These are phyloP conservation scores for Eupithecia exiguata DNA, from an alignment of 2,888 invertebrate species.

Conservation along the genomic window DNA sequence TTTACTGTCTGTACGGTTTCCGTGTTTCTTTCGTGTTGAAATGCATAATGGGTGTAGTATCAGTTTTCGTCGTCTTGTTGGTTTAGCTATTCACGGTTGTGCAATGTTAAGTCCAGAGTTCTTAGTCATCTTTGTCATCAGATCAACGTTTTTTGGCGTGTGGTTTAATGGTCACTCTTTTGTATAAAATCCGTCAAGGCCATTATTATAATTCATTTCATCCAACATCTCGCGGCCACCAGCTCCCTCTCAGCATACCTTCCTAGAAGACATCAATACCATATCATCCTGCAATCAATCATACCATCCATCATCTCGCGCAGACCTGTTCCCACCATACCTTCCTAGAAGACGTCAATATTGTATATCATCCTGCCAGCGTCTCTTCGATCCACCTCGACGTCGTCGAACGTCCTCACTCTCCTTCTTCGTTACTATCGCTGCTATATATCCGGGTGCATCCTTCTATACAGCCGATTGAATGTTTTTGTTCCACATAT, in stretches of 20 bases:
- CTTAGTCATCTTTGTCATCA: neutral
- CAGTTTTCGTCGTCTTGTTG: neutral
- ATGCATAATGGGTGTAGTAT: slow-evolving; percentile 25
- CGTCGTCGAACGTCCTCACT: neutral
- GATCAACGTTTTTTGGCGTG: neutral
- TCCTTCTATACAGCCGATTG: neutral
- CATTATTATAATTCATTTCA: too few species aligned
- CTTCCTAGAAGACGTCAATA: neutral
- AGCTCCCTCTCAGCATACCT: neutral
- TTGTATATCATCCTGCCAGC: neutral
- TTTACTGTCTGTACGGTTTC: slow-evolving; percentile 18
- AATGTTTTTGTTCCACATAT: slow-evolving; percentile 9
- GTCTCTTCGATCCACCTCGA: neutral
- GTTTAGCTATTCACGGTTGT: slow-evolving; percentile 5
- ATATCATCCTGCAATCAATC: neutral
- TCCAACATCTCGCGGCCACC: neutral
- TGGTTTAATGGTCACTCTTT: neutral
- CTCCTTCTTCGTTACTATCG: neutral
- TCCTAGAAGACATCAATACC: neutral
- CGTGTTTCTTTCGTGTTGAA: slow-evolving; percentile 23
- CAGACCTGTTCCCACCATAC: neutral
- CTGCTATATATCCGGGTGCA: neutral
- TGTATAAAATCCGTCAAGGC: neutral
- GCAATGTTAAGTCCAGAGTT: neutral
- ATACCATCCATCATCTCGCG: neutral